These are phyloP conservation scores for Cinara cedri DNA, from an alignment of 2,888 invertebrate species.

Conservation along the genomic window DNA sequence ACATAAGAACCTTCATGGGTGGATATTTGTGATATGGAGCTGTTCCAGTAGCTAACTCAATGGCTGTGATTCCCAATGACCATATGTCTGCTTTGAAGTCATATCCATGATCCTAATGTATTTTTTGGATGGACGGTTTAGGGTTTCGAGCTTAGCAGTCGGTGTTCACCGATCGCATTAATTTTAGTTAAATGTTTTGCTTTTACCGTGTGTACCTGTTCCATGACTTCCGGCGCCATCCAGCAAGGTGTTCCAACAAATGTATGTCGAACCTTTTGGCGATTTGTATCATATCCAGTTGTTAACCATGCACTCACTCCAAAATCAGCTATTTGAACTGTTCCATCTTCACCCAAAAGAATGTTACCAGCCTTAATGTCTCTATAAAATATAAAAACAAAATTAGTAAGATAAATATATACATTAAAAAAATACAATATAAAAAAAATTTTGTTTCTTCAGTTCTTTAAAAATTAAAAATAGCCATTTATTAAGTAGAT, in stretches of 20 bases:
- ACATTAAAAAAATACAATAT: not conserved
- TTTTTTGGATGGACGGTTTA: constrained; percentile 45
- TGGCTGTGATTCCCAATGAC: constrained; percentile 95
- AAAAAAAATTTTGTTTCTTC: no score
- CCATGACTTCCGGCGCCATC: constrained; percentile 99
- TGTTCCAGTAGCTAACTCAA: constrained; percentile 97
- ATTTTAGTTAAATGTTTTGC: constrained; percentile 59
- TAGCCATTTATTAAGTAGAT: no score
- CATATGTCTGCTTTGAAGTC: constrained; percentile 97
- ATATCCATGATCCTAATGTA: constrained; percentile 85
- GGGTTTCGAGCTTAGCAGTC: constrained; percentile 48
- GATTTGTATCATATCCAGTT: constrained; percentile 88
- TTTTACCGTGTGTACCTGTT: constrained; percentile 72
- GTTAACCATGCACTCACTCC: constrained; percentile 98
- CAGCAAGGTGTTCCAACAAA: constrained; percentile 99
- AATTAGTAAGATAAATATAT: not conserved
- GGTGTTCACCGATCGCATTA: constrained; percentile 47
- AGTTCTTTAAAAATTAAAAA: no score
- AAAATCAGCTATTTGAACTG: constrained; percentile 98
- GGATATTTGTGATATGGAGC: constrained; percentile 99
- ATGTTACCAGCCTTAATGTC: constrained; percentile 99
- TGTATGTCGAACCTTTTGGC: constrained; percentile 94
- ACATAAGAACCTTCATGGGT: constrained; percentile 98
- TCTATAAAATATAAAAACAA: constrained; percentile 65
- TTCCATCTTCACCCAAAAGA: constrained; percentile 92